A percentile compares a stretch with the other conserved stretches of the same genome.
Conservation (phyloP, 2,888 invertebrate species). For the Lydus trimaculatus region DNA sequence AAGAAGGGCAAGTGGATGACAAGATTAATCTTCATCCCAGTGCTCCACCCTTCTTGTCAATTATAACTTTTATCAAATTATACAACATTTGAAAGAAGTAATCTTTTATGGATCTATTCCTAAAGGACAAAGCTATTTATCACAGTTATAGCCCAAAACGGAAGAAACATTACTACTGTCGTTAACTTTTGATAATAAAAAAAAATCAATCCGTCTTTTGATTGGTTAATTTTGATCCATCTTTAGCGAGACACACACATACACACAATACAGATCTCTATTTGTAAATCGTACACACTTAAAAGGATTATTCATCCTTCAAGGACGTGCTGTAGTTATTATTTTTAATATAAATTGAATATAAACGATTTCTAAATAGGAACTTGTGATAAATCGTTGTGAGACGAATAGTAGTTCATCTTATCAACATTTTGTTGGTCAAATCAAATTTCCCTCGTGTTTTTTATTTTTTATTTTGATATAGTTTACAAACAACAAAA, state of each 20-base stretch:
- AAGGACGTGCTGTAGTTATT: slow-evolving; percentile 18
- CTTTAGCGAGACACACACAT: no score
- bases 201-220: no score
- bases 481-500: no score
- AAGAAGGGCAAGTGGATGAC: not conserved
- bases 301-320: slow-evolving; percentile 25
- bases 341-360: slow-evolving; percentile 27
- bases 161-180: no score
- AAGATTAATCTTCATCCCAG: slow-evolving; percentile 16
- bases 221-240: no score
- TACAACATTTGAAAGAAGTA: slow-evolving; percentile 17
- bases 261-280: no score
- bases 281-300: slow-evolving; percentile 10
- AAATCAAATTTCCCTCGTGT: no score
- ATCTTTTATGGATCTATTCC: slow-evolving; percentile 15
- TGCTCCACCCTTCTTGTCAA: slow-evolving; percentile 18
- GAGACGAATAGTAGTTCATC: not conserved
- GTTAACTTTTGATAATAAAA: no score
- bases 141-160: not conserved
- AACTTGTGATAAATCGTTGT: not conserved
- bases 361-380: slow-evolving; percentile 28
- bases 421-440: no score
- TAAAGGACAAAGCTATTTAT: not conserved
- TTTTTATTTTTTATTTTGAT: no score
- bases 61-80: slow-evolving; percentile 27